Evolutionary conservation across 1,140 invertebrate genomes (phyloP), one percentile per base, ranked within the genome.

Genomic region (Mercenaria mercenaria): DNA sequence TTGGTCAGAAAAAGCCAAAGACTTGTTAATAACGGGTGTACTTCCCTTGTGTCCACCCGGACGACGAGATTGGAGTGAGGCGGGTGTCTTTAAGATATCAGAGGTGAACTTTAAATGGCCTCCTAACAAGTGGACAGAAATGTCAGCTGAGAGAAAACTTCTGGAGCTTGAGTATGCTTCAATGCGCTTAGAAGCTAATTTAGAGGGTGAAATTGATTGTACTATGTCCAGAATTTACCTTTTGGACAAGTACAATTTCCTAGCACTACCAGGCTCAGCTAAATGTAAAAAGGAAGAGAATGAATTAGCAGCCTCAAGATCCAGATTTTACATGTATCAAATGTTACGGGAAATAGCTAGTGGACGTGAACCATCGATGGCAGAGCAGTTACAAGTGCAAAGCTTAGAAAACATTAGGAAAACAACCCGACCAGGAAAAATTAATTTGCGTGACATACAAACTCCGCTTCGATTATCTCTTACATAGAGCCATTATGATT

Each of bases 211-310:
- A 8, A 2, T 69, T 34, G 32, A 8, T 32, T 8, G 10, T 2
- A 37, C 29, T 8, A 37, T 69, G 67, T 39, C 67, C 10, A 69
- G 67, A 69, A 6, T 2, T 26, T 69, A 34, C 32, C 34, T 69
- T 2, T 69, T 69, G 32, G 67, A 69, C 67, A 69, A 69, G 23
- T 69, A 69, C 23, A 69, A 69, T 23, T 69, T 69, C 32, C 37
- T 69, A 20, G 67, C 67, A 8, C 34, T 69, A 8, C 67, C 29
- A 69, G 67, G 67, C 1, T 34, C 67, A 8, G 29, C 4, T 20
- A 69, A 69, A 39, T 8, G 1, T 8, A 15, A 37, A 18, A 18
- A 23, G 32, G 67, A 69, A 39, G 29, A 32, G 11, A 13, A 39
- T 15, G 67, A 39, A 69, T 15, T 15, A 37, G 67, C 15, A 39